Conservation (phyloP, 2,113 vertebrate genomes). For the Elephas maximus region DNA sequence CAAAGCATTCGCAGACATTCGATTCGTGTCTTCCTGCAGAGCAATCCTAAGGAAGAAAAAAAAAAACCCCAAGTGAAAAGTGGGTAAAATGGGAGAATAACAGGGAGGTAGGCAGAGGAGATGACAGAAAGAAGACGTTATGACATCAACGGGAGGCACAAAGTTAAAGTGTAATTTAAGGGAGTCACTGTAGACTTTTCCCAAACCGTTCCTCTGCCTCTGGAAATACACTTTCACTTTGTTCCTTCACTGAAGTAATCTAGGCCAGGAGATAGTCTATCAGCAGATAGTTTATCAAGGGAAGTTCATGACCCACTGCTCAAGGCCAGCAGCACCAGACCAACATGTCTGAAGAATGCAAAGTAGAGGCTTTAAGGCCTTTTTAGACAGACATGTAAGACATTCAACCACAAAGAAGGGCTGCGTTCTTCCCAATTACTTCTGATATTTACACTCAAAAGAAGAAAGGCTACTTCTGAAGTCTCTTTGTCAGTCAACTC, state of each 20-base stretch:
- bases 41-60: constrained; percentile 91
- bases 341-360: constrained; percentile 9
- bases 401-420: constrained; percentile 34
- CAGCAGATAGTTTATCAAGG: background rate
- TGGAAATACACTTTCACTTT: constrained; percentile 32
- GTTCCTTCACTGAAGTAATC: constrained; percentile 5
- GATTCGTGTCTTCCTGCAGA: constrained; percentile 97
- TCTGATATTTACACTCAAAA: background rate
- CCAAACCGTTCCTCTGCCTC: background rate
- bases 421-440: constrained; percentile 7
- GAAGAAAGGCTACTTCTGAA: background rate
- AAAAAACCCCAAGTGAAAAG: constrained; percentile 51
- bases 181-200: background rate
- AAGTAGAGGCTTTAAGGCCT: constrained; percentile 22
- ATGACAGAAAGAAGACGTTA: background rate
- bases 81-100: background rate
- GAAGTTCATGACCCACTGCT: background rate
- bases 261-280: background rate
- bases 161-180: background rate
- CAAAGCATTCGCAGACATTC: constrained; percentile 98
- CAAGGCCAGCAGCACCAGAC: background rate
- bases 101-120: background rate
- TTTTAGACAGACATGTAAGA: constrained; percentile 4
- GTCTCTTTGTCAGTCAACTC: background rate
- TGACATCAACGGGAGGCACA: background rate